Conservation (phyloP, 2,113 vertebrate species). For the Cebus imitator region DNA sequence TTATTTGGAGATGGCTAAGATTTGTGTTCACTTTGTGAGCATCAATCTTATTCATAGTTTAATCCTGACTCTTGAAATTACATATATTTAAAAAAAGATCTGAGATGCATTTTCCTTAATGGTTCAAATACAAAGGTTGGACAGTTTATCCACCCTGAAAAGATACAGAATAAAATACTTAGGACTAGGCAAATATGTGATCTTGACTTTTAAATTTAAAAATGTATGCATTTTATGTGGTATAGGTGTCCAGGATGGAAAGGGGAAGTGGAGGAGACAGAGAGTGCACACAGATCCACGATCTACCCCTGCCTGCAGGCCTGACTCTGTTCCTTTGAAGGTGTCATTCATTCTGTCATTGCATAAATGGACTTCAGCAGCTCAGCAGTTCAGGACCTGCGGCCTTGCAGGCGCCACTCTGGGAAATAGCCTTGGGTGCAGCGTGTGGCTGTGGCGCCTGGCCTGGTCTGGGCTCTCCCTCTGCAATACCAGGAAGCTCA, state of each 20-base stretch:
- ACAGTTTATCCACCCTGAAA: not conserved
- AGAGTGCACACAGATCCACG: rapidly evolving
- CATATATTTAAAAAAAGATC: not conserved
- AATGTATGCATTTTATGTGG: not conserved
- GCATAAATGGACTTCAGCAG: not conserved
- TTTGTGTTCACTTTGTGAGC: not conserved
- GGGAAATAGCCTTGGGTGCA: not conserved
- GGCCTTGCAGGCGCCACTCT: not conserved
- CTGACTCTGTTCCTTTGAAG: not conserved
- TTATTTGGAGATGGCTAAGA: not conserved
- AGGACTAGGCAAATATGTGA: not conserved
- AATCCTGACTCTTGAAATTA: not conserved
- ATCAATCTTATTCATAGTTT: not conserved
- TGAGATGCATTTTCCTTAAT: not conserved
- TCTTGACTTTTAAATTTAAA: not conserved
- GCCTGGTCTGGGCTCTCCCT: not conserved
- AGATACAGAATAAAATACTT: not conserved
- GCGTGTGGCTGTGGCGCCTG: rapidly evolving
- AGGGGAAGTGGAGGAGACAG: no score
- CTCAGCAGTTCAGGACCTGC: not conserved
- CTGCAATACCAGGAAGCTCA: not conserved
- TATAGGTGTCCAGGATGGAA: not conserved
- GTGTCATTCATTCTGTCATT: not conserved
- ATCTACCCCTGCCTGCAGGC: not conserved
- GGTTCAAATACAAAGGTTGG: not conserved